These are phyloP conservation scores for Raja brachyura DNA, from an alignment of 2,113 vertebrate genomes.

Conservation along the genomic window DNA sequence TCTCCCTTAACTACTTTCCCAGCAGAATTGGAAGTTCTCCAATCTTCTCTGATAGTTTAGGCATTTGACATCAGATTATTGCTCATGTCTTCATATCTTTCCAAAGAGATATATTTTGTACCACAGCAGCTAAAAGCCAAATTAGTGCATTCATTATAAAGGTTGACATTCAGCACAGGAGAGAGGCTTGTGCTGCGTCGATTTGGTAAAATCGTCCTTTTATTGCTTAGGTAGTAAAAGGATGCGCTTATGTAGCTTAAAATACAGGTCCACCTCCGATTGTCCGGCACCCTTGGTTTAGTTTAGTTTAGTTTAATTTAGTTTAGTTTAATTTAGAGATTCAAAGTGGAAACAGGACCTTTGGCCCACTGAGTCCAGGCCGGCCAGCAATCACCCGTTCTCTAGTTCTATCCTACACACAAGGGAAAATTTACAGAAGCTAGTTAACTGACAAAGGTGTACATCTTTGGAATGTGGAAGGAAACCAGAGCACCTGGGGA, in stretches of 20 bases:
- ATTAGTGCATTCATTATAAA: not conserved
- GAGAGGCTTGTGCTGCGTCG: not conserved
- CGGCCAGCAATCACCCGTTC: no score
- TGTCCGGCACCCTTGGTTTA: no score
- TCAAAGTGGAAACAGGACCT: no score
- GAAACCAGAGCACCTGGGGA: no score
- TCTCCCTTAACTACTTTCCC: slow-evolving; percentile 14
- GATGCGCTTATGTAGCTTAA: not conserved
- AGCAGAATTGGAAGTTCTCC: not conserved
- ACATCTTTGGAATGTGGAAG: no score
- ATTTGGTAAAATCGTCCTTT: not conserved
- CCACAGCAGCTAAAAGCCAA: not conserved
- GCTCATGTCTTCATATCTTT: not conserved
- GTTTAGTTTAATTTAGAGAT: no score
- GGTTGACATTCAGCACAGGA: not conserved
- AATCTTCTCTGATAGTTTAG: not conserved
- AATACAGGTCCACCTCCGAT: not conserved
- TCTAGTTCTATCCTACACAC: no score
- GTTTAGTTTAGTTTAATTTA: no score
- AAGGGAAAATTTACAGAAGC: no score
- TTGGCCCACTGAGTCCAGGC: no score
- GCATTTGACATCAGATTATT: slow-evolving; percentile 22
- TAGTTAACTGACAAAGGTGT: no score
- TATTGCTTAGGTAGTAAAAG: not conserved
- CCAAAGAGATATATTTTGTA: not conserved